Conservation (phyloP, 2,888 invertebrate species). For the Himalopsyche tibetana region DNA sequence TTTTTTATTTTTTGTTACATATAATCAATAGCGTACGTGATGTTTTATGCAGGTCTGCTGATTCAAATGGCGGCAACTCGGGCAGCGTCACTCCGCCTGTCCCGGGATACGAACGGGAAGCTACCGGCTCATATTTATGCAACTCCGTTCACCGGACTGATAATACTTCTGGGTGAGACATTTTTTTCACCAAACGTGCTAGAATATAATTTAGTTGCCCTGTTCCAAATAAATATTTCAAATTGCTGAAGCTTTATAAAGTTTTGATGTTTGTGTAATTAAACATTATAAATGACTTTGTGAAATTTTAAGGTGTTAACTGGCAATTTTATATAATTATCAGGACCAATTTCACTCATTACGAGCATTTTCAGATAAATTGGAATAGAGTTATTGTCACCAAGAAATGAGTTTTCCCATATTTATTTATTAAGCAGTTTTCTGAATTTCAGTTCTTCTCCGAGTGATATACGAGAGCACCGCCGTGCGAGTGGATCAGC, state of each 20-base stretch:
- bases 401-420: not conserved
- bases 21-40: too few species aligned
- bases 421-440: not conserved
- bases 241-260: too few species aligned
- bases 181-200: not conserved
- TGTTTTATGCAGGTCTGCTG: slow-evolving; percentile 49
- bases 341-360: too few species aligned
- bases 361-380: not conserved
- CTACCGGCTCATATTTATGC: slow-evolving; percentile 64
- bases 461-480: slow-evolving; percentile 56
- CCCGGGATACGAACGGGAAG: slow-evolving; percentile 64
- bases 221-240: too few species aligned
- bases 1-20: too few species aligned
- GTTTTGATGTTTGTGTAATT: too few species aligned
- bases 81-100: slow-evolving; percentile 63
- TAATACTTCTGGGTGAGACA: slow-evolving; percentile 15
- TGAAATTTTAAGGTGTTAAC: too few species aligned
- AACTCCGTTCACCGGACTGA: slow-evolving; percentile 53
- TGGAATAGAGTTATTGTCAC: not conserved
- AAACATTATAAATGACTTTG: too few species aligned
- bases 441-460: slow-evolving; percentile 33
- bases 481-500: slow-evolving; percentile 54
- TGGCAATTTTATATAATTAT: not conserved
- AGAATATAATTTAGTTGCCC: too few species aligned
- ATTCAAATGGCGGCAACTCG: slow-evolving; percentile 58